Conservation (phyloP, 2,113 vertebrate species). For the Gnathonemus longibarbis region DNA sequence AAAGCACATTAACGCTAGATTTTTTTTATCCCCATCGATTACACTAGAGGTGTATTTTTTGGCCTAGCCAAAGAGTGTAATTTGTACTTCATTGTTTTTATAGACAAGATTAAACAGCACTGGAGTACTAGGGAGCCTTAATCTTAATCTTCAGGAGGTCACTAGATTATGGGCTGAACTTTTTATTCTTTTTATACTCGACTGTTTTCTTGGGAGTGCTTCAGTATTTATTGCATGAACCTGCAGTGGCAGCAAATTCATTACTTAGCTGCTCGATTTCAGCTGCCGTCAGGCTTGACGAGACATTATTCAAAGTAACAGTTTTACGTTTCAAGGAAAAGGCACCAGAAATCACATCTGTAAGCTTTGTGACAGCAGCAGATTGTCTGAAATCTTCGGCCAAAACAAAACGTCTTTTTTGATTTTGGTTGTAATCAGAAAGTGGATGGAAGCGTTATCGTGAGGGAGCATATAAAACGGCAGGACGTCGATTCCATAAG, state of each 20-base stretch:
- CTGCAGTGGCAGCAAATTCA: not conserved
- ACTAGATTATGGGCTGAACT: not conserved
- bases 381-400: not conserved
- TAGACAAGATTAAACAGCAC: not conserved
- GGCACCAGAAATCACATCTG: not conserved
- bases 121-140: not conserved
- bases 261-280: constrained; percentile 1
- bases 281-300: not conserved
- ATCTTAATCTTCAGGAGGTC: not conserved
- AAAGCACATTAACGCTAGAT: not conserved
- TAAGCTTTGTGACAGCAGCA: constrained; percentile 6
- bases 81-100: not conserved
- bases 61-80: not conserved
- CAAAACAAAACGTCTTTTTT: not conserved
- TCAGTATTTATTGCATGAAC: not conserved
- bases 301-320: not conserved
- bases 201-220: not conserved
- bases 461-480: not conserved
- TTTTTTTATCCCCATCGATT: not conserved
- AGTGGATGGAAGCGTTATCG: not conserved
- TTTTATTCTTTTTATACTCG: not conserved
- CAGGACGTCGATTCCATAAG: not conserved
- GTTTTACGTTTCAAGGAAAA: not conserved
- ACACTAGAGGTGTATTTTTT: not conserved
- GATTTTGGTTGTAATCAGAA: not conserved